A percentile compares a stretch with the other conserved stretches of the same genome.
phyloP scores from a whole-genome alignment of 1,140 invertebrate genomes.

The Tetraneura akinire region DNA sequence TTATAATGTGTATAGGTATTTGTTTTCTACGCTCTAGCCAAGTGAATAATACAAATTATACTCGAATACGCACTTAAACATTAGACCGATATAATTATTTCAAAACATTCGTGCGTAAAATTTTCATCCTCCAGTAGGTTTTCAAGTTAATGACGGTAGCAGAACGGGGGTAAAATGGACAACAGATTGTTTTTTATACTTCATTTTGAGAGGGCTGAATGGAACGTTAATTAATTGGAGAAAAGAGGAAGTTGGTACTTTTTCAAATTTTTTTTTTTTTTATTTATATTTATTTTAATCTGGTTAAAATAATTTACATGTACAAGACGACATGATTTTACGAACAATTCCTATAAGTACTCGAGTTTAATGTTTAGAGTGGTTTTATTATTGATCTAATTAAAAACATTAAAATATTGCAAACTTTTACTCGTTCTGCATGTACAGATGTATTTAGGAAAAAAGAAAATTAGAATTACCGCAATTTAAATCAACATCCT shows the following conservation, averaged over 20 bases:
- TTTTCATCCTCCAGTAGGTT: conserved; percentile 41
- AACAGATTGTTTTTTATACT: conserved; percentile 49
- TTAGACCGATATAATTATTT: conserved; percentile 37
- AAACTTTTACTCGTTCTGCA: not conserved
- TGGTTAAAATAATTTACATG: conserved; percentile 29
- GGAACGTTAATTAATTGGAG: conserved; percentile 46
- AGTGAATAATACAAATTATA: not conserved
- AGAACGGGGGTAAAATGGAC: not conserved
- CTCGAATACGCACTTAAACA: not conserved
- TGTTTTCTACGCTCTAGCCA: not conserved
- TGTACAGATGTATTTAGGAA: not conserved
- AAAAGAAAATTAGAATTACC: not conserved
- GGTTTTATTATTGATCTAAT: conserved; percentile 4
- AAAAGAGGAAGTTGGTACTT: not conserved
- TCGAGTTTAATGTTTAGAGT: conserved; percentile 12
- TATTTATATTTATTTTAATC: not conserved
- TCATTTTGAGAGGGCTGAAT: conserved; percentile 44
- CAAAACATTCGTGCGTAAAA: conserved; percentile 49
- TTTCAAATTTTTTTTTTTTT: conserved; percentile 9
- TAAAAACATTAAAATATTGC: not conserved
- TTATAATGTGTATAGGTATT: too few relatives aligned
- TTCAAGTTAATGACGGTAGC: conserved; percentile 37
- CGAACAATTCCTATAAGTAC: not conserved
- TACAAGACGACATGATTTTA: not conserved
- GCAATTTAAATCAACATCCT: not conserved